These are phyloP conservation scores for Gerris buenoi DNA, from an alignment of 1,140 invertebrate species.

Conservation along the genomic window DNA sequence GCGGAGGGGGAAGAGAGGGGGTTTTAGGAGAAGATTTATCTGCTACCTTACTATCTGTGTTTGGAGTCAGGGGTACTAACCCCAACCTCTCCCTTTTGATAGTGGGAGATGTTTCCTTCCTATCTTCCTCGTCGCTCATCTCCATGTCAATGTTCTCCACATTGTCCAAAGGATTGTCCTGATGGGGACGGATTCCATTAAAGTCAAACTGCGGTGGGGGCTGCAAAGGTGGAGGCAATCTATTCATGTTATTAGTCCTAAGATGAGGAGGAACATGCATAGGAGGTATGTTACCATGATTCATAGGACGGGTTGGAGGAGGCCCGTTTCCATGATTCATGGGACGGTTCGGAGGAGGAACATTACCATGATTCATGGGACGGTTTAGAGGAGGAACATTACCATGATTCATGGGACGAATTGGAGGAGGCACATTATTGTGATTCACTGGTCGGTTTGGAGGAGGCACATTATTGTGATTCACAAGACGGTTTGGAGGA, in stretches of 20 bases:
- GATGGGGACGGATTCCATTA: neutral
- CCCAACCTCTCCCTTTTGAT: neutral
- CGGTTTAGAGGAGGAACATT: neutral
- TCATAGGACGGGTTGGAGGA: slow-evolving; percentile 4
- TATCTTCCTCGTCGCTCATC: slow-evolving; percentile 52
- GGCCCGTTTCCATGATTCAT: neutral
- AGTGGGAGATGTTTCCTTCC: slow-evolving; percentile 13
- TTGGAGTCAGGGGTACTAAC: neutral
- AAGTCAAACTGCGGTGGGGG: neutral
- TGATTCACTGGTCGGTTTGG: neutral
- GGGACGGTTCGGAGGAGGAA: neutral
- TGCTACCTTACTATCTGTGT: neutral
- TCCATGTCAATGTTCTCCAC: slow-evolving; percentile 55
- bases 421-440: neutral
- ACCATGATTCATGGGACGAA: neutral
- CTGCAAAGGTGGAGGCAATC: neutral
- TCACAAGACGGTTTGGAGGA: neutral
- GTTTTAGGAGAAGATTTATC: neutral
- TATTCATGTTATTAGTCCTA: neutral
- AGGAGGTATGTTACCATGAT: neutral
- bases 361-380: neutral
- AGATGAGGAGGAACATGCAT: neutral
- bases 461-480: neutral
- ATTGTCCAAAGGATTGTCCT: slow-evolving; percentile 40
- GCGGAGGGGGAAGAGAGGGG: neutral